Conservation (phyloP, 2,797 vertebrate species). For the Perodicticus potto region DNA sequence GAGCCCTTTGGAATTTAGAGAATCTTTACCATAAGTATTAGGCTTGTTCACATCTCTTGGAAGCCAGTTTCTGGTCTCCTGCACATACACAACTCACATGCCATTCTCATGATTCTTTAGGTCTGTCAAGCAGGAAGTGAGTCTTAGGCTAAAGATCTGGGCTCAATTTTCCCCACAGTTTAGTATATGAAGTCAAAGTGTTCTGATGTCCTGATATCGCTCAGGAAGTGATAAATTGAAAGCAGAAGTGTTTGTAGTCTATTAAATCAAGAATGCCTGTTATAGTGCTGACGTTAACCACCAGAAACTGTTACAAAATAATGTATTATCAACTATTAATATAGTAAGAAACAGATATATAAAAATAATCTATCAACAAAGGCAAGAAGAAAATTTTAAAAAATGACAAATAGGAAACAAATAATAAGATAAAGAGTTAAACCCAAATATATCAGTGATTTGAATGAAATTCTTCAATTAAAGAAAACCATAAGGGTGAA, state of each 20-base stretch:
- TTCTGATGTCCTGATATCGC: not conserved
- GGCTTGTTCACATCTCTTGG: too few relatives aligned
- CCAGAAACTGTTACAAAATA: conserved; percentile 26
- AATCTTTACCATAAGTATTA: too few relatives aligned
- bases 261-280: not conserved
- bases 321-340: not conserved
- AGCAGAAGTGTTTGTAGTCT: not conserved
- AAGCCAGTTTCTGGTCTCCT: too few relatives aligned
- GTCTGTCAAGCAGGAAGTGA: too few relatives aligned
- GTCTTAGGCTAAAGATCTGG: too few relatives aligned
- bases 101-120: too few relatives aligned
- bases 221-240: not conserved
- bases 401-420: conserved; percentile 26
- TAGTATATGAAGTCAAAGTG: not conserved
- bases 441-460: conserved; percentile 18
- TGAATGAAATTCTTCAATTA: conserved; percentile 26
- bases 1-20: too few relatives aligned
- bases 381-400: not conserved
- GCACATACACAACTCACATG: too few relatives aligned
- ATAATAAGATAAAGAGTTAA: conserved; percentile 53
- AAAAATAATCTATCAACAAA: conserved; percentile 34
- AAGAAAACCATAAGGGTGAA: conserved; percentile 19
- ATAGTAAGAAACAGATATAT: conserved; percentile 19
- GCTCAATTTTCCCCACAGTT: too few relatives aligned
- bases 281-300: not conserved